Evolutionary conservation across 2,797 vertebrate genomes (phyloP), one percentile per base, ranked within the genome.

Genomic region (Melanotaenia parkinsoni): DNA sequence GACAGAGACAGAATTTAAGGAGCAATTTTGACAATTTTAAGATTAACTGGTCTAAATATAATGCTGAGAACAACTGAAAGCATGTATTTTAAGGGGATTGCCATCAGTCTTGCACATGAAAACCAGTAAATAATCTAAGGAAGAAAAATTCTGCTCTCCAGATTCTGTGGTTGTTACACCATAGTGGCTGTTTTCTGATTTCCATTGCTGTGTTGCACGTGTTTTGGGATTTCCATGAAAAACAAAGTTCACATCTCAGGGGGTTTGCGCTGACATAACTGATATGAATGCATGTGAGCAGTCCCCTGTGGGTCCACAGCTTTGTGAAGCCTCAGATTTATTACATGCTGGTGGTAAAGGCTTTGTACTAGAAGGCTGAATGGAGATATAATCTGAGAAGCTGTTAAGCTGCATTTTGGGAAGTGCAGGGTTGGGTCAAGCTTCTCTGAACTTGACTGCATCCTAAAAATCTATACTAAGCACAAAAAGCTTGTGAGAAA

Each of bases 221-320:
- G 5, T 28, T 45, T 47, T 57, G 18, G 37, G 18, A 62, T 20
- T 38, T 40, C 30, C 30, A 53, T 35, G 24, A 45, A 58, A 59
- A 37, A 18, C 45, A 60, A 38, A 20, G 60, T 35, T 66, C n/a
- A 56, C 2, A 51, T 61, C 32, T 24, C 26, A 50, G 43, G 47
- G 45, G 30, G 4, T 35, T 56, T 38, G 53, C 65, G n/a, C 58
- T 60, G 47, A 58, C 53, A 64, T 43, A 51, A 51, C 63, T 40
- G 13, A 70, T 45, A 35, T 54, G 12, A 53, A 58, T n/a, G 11
- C 14, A 61, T 62, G 37, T 13, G 26, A 61, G 61, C 14, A 40
- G 43, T 37, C 43, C 32, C 30, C 24, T 22, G 30, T 22, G 22
- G 24, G 28, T 32, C 47, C 12, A 57, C n/a, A 38, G 40, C 47